Percentiles rank a stretch among this genome's conserved stretches.
phyloP scores from a whole-genome alignment of 2,888 invertebrate species.

The Petrolisthes cinctipes region DNA sequence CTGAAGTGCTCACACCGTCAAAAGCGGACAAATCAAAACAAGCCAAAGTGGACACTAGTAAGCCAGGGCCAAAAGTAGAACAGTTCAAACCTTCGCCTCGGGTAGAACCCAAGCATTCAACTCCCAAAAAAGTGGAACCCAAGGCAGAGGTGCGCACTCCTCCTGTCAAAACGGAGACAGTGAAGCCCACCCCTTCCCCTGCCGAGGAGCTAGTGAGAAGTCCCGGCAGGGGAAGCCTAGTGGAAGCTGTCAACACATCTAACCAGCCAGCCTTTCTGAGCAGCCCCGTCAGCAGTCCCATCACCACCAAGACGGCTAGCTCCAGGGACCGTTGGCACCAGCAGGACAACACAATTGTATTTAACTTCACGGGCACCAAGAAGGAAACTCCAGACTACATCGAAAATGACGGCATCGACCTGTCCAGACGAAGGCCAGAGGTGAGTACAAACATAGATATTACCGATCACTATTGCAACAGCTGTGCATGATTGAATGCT shows the following conservation, averaged over 20 bases:
- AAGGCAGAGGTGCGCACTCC: slow-evolving; percentile 21
- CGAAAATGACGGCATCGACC: slow-evolving; percentile 83
- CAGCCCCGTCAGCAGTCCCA: slow-evolving; percentile 24
- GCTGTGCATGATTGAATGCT: background rate
- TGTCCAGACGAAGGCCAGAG: slow-evolving; percentile 65
- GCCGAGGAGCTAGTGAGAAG: slow-evolving; percentile 39
- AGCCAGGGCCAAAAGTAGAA: slow-evolving; percentile 31
- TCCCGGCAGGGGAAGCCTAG: slow-evolving; percentile 30
- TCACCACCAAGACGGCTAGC: slow-evolving; percentile 39
- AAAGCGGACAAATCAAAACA: slow-evolving; percentile 28
- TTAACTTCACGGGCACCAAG: slow-evolving; percentile 87
- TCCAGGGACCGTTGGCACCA: slow-evolving; percentile 66
- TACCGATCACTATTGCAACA: background rate
- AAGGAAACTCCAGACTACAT: slow-evolving; percentile 89
- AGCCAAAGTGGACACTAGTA: slow-evolving; percentile 46
- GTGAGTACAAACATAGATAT: slow-evolving; percentile 36
- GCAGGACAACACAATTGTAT: slow-evolving; percentile 75
- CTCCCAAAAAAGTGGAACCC: slow-evolving; percentile 42
- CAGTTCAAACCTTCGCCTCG: slow-evolving; percentile 21
- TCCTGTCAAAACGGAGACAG: slow-evolving; percentile 19
- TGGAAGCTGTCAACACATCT: slow-evolving; percentile 48
- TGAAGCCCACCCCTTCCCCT: slow-evolving; percentile 34
- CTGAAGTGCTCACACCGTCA: slow-evolving; percentile 17
- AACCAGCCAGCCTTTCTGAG: slow-evolving; percentile 7
- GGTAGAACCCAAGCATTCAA: slow-evolving; percentile 34